phyloP scores from a whole-genome alignment of 64 coral and sea anemone species.

The Montipora cactus region DNA sequence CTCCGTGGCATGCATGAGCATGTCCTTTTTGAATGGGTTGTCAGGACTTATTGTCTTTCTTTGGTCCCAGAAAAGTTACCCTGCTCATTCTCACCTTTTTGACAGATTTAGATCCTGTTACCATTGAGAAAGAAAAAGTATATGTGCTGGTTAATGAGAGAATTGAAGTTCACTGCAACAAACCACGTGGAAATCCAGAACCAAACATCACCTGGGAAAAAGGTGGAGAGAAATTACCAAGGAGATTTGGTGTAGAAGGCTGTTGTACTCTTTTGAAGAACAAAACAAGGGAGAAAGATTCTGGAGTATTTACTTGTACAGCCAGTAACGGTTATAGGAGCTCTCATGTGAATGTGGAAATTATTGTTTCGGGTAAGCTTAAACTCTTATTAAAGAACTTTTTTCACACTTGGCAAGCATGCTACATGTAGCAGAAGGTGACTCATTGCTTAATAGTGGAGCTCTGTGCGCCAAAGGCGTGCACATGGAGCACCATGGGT shows the following conservation, averaged over 20 bases:
- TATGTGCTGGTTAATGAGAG: conserved; percentile 31
- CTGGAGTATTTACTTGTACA: conserved; percentile 75
- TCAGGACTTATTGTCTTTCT: neutral
- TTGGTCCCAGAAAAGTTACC: too few relatives aligned
- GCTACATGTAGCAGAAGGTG: too few relatives aligned
- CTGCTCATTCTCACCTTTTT: neutral
- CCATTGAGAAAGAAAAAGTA: neutral
- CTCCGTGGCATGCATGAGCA: too few relatives aligned
- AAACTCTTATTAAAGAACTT: neutral
- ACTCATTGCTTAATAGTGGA: too few relatives aligned
- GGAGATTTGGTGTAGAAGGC: conserved; percentile 39
- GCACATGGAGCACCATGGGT: too few relatives aligned
- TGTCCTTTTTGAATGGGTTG: neutral
- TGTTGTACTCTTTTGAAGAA: conserved; percentile 60
- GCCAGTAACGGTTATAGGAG: conserved; percentile 68
- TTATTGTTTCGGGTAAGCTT: conserved; percentile 82
- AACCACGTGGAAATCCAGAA: conserved; percentile 52
- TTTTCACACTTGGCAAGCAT: too few relatives aligned
- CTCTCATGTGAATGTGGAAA: conserved; percentile 12
- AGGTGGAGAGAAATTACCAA: neutral
- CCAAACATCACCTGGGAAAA: conserved; percentile 72
- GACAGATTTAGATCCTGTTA: conserved; percentile 65
- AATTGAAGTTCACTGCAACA: conserved; percentile 53
- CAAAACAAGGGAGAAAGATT: conserved; percentile 51
- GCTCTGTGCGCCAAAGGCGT: too few relatives aligned